Evolutionary conservation across 2,113 vertebrate genomes (phyloP).

Genomic region (Trochalopteron elliotii): DNA sequence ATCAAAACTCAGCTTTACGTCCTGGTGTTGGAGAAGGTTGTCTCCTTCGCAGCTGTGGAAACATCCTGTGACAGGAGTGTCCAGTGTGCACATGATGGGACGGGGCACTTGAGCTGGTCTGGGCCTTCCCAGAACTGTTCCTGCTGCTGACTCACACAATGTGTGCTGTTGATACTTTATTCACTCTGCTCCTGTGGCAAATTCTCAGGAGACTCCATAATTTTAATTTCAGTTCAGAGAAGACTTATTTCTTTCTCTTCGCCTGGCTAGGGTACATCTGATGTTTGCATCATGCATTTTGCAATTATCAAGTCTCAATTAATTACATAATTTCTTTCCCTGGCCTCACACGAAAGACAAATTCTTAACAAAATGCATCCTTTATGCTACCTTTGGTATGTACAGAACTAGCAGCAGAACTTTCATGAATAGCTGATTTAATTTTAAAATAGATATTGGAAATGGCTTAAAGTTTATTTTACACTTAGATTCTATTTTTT

Average conservation of each 20-base stretch:
- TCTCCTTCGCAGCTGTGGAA: background rate
- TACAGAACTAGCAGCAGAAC: background rate
- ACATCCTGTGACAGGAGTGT: background rate
- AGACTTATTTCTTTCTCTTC: background rate
- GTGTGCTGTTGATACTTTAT: background rate
- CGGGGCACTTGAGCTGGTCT: background rate
- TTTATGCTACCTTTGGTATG: background rate
- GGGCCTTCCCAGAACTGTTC: background rate
- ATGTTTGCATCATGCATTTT: background rate
- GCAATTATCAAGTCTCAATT: background rate
- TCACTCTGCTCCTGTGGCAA: background rate
- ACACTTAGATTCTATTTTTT: background rate
- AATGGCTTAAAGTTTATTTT: background rate
- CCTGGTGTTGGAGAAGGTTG: background rate
- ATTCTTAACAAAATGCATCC: background rate
- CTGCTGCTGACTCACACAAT: accelerated
- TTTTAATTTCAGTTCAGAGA: background rate
- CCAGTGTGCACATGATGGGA: background rate
- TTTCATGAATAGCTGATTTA: background rate
- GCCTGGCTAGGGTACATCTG: background rate
- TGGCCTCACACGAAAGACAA: background rate
- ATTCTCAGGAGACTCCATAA: background rate
- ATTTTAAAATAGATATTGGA: background rate
- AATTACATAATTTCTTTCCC: background rate
- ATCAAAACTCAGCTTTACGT: background rate